Percentiles rank a stretch among this genome's conserved stretches.
phyloP scores from a whole-genome alignment of 1,140 invertebrate species.

The Drosophila tsacasi region DNA sequence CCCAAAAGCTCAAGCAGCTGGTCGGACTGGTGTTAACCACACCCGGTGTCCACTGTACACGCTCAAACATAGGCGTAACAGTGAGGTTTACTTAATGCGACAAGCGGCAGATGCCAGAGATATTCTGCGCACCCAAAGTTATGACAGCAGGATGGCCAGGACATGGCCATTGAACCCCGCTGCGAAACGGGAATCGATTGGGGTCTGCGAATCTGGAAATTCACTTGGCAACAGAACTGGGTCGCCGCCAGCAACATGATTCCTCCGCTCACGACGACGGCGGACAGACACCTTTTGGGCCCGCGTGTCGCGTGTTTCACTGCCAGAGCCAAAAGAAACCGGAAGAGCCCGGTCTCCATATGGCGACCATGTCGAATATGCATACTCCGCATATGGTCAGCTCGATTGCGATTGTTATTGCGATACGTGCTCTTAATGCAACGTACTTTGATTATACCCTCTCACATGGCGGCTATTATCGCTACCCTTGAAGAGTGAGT shows the following conservation, averaged over 20 bases:
- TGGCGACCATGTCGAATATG: constrained; percentile 19
- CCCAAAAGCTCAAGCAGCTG: neutral
- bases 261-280: constrained; percentile 10
- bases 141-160: constrained; percentile 25
- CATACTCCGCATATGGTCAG: constrained; percentile 29
- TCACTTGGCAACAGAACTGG: constrained; percentile 20
- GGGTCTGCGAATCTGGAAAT: constrained; percentile 1
- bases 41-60: neutral
- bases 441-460: constrained; percentile 7
- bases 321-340: constrained; percentile 22
- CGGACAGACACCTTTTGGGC: constrained; percentile 1
- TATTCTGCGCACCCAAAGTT: constrained; percentile 4
- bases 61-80: neutral
- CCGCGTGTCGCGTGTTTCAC: neutral
- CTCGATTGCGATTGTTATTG: constrained; percentile 1
- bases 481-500: neutral
- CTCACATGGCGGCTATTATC: neutral
- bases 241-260: constrained; percentile 28
- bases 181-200: constrained; percentile 37
- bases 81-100: neutral
- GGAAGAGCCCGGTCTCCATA: constrained; percentile 33
- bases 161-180: constrained; percentile 36
- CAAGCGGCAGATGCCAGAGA: constrained; percentile 3
- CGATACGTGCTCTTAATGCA: constrained; percentile 9
- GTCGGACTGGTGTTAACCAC: neutral